Base-by-base conservation (phyloP, 2,113 vertebrate genomes). In the Notiomystis cincta region DNA sequence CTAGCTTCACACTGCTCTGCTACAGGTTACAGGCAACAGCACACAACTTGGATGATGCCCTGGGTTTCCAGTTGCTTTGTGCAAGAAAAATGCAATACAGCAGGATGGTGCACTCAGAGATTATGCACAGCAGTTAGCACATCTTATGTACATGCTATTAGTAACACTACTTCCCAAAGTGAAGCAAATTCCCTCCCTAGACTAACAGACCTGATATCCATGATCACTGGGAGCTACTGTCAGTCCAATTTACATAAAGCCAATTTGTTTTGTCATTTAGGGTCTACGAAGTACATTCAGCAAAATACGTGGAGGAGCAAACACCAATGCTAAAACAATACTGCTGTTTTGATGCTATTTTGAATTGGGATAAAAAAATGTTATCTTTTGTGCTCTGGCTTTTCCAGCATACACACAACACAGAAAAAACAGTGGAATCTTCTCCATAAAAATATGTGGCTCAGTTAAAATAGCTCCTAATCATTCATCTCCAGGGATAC, bases 401-500 rank as follows among this genome's bases (percentile, higher is more conserved):
- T 87, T 83, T 85, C 27, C 51, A 67, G 44, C 2, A 1, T 51
- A 94, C 53, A 57, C 56, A 91, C 23, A 91, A 72, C 58, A 92
- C 13, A 90, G 37, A 67, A 94, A 93, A 90, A 75, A 7, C 17
- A 62, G n/a, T 51, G 73, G 82, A 92, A 72, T 96, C 71, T 92
- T 91, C 84, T 83, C 87, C 78, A 80, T 85, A 89, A 91, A 93
- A 92, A 92, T 44, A 93, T 23, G 60, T 87, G 64, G 22, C 77
- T 96, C 30, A 42, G 83, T 90, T 87, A 94, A 94, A 96, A 96
- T 33, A 89, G 73, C 64, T 79, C 78, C 67, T 93, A 84, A 93
- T 96, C 64, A 87, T 93, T 96, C 72, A 75, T 93, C 93, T 95
- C 89, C 72, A 92, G 90, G 82, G 93, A 94, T 71, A 70, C 35